These are phyloP conservation scores for Todiramphus saurophagus DNA, from an alignment of 2,113 vertebrate species.

Conservation along the genomic window DNA sequence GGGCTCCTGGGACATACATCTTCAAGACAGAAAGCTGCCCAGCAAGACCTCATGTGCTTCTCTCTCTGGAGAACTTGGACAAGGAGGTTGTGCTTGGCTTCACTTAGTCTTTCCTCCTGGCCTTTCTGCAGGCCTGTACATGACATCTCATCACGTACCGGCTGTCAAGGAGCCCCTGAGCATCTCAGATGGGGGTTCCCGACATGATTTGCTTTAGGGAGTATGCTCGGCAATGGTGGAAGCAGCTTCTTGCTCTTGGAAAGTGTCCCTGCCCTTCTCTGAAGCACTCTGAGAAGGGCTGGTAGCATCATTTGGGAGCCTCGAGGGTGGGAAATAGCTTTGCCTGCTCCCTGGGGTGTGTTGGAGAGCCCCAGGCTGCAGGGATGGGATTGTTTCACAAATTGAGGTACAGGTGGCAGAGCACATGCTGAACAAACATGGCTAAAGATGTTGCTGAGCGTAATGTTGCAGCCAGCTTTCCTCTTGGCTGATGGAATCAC, in stretches of 20 bases:
- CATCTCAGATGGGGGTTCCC: background rate
- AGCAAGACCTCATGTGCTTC: background rate
- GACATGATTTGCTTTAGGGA: background rate
- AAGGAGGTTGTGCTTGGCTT: background rate
- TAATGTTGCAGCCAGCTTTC: background rate
- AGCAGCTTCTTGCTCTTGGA: background rate
- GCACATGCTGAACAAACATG: background rate
- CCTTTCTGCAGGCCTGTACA: background rate
- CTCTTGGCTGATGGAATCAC: conserved; percentile 11
- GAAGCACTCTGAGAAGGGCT: background rate
- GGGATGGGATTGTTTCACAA: background rate
- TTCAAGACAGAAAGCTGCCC: background rate
- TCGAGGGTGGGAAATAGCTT: background rate
- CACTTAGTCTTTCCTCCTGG: background rate
- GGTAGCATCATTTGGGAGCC: background rate
- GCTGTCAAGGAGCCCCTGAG: background rate
- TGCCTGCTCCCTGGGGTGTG: accelerated
- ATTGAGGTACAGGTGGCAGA: background rate
- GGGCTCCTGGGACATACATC: accelerated
- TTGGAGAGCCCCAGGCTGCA: background rate
- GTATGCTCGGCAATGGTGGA: accelerated
- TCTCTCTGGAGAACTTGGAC: background rate
- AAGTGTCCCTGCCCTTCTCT: accelerated
- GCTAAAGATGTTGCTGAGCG: background rate
- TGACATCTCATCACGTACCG: accelerated